These are phyloP conservation scores for Ooceraea biroi DNA, from an alignment of 1,140 invertebrate species.

Conservation along the genomic window DNA sequence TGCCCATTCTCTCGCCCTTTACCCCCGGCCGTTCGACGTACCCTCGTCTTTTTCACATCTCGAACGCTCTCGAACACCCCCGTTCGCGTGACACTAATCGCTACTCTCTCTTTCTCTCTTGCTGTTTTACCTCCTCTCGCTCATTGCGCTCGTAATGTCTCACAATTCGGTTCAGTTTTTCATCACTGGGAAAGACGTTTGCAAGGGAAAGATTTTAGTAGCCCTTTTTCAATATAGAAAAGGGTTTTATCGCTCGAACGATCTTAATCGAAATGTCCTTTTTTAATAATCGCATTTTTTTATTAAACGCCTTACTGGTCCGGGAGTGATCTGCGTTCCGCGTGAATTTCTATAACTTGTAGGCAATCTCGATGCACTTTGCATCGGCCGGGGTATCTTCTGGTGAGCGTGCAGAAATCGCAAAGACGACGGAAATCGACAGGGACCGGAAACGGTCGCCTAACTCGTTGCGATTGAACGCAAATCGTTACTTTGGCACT, in stretches of 20 bases:
- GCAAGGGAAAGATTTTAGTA: background rate
- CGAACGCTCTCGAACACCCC: background rate
- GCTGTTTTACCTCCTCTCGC: background rate
- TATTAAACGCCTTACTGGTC: too few species aligned
- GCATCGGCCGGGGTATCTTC: too few species aligned
- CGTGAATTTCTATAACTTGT: too few species aligned
- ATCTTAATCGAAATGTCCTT: too few species aligned
- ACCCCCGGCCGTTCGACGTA: conserved; percentile 24
- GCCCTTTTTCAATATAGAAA: too few species aligned
- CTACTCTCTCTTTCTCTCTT: conserved; percentile 16
- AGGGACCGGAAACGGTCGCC: conserved; percentile 45
- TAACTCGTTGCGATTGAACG: conserved; percentile 59
- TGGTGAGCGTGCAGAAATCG: too few species aligned
- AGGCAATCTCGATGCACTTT: too few species aligned
- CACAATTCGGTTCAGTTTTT: conserved; percentile 43
- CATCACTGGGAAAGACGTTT: background rate
- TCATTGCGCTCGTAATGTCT: conserved; percentile 33
- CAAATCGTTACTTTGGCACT: conserved; percentile 64
- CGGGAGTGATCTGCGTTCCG: too few species aligned
- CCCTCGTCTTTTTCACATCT: conserved; percentile 32
- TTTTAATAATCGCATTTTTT: too few species aligned
- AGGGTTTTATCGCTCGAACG: too few species aligned
- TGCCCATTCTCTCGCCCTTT: conserved; percentile 32
- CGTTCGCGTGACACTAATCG: conserved; percentile 23
- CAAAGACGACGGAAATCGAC: conserved; percentile 34